Percentiles rank a stretch among this genome's conserved stretches.
Conservation (phyloP, 1,140 invertebrate genomes). For the Procambarus virginalis region DNA sequence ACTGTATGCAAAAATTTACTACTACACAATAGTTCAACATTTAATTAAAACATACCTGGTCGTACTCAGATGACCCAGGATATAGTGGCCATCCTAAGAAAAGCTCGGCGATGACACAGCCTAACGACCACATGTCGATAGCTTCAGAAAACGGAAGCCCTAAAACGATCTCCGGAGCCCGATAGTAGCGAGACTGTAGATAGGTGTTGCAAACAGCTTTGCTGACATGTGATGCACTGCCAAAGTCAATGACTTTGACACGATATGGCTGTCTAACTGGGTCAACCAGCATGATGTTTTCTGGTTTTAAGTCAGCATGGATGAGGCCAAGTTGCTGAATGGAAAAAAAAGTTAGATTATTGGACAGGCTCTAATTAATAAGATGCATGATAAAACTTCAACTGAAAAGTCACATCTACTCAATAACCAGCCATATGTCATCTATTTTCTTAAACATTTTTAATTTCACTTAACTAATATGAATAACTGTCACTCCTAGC, state of each 20-base stretch:
- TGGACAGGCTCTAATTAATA: no score
- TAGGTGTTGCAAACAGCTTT: conserved; percentile 99
- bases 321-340: conserved; percentile 96
- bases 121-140: conserved; percentile 99
- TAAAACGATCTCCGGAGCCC: conserved; percentile 98
- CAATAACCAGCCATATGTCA: no score
- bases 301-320: conserved; percentile 99
- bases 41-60: conserved; percentile 80
- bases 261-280: conserved; percentile 97
- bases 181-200: conserved; percentile 98
- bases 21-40: no score
- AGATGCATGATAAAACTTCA: no score
- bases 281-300: conserved; percentile 99
- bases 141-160: conserved; percentile 98
- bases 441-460: no score
- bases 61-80: conserved; percentile 99
- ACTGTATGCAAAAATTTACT: no score
- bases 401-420: no score
- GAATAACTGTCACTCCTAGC: no score
- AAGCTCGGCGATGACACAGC: conserved; percentile 99
- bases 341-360: neutral
- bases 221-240: conserved; percentile 98
- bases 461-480: no score
- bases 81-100: conserved; percentile 99
- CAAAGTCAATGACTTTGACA: conserved; percentile 99